Conservation (phyloP, 2,888 invertebrate genomes). For the Melieria omissa region DNA sequence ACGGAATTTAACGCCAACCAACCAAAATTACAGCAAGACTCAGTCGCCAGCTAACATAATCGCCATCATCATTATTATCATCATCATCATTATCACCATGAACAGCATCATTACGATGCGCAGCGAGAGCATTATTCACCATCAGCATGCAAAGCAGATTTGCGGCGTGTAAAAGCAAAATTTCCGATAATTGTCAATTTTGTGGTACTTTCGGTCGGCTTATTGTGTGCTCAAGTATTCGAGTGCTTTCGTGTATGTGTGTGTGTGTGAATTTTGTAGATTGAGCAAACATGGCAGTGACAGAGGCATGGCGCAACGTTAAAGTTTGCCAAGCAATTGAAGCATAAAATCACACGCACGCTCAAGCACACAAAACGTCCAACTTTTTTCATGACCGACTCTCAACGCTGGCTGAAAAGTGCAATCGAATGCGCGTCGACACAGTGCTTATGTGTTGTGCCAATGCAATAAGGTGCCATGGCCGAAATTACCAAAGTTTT, state of each 20-base stretch:
- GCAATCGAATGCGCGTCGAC: too few species aligned
- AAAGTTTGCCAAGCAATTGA: slow-evolving; percentile 2
- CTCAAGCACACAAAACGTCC: too few species aligned
- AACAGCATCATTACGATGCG: neutral
- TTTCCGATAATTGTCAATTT: slow-evolving; percentile 35
- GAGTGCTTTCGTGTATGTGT: slow-evolving; percentile 3
- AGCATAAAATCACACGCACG: slow-evolving; percentile 29
- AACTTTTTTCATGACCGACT: too few species aligned
- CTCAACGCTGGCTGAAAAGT: too few species aligned
- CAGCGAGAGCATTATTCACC: neutral
- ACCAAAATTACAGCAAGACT: too few species aligned
- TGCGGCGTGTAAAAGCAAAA: neutral
- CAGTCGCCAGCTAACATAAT: neutral
- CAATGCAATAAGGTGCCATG: too few species aligned
- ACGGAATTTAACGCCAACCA: too few species aligned
- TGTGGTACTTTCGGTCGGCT: slow-evolving; percentile 18
- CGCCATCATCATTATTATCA: neutral
- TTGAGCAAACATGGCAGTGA: too few species aligned
- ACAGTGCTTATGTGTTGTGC: too few species aligned
- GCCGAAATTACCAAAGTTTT: too few species aligned
- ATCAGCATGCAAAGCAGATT: neutral
- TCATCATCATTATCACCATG: neutral
- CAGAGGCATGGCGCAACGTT: too few species aligned
- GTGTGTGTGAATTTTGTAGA: too few species aligned
- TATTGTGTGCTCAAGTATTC: slow-evolving; percentile 12